Percentiles rank a stretch among this genome's conserved stretches.
Conservation (phyloP, 2,113 vertebrate species). For the Zosterops japonicus region DNA sequence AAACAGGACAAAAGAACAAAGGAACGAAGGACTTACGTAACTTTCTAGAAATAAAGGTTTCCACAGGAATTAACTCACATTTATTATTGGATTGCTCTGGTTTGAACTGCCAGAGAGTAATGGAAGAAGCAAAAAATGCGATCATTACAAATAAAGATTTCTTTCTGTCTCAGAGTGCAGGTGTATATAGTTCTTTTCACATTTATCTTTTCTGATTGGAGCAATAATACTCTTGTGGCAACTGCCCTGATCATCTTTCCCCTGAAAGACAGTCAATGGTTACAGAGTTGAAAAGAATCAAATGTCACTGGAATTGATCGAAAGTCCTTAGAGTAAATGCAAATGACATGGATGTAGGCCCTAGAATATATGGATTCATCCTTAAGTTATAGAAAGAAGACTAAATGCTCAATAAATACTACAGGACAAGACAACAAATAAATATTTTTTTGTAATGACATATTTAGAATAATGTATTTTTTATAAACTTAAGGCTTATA, state of each 20-base stretch:
- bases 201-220: not conserved
- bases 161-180: not conserved
- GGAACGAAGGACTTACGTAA: not conserved
- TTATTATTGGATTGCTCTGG: not conserved
- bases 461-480: not conserved
- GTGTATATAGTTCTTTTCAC: not conserved
- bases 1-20: not conserved
- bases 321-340: not conserved
- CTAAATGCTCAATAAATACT: not conserved
- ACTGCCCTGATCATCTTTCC: not conserved
- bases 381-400: not conserved
- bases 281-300: not conserved
- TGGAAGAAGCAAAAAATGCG: not conserved
- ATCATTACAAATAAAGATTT: not conserved
- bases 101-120: not conserved
- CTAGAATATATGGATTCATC: not conserved
- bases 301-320: not conserved
- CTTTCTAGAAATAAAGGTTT: not conserved
- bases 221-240: not conserved
- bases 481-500: not conserved
- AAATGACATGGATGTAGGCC: not conserved
- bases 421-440: not conserved
- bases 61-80: accelerated
- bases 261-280: not conserved
- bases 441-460: not conserved